Evolutionary conservation across 2,888 invertebrate species (phyloP).

Genomic region (Sepioteuthis lessoniana): DNA sequence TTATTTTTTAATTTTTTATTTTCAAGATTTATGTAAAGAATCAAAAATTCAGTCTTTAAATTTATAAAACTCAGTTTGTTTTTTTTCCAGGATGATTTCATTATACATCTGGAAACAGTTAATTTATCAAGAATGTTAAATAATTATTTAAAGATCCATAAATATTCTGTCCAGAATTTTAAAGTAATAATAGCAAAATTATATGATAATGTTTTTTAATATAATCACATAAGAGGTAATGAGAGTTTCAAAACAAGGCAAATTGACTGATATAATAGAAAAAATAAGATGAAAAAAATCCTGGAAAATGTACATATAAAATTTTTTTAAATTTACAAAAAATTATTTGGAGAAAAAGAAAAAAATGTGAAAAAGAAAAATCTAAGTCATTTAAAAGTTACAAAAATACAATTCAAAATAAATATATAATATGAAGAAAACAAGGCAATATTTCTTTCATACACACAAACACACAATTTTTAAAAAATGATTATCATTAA

Average conservation of each 20-base stretch:
- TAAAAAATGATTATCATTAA: not conserved
- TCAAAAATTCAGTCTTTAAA: not conserved
- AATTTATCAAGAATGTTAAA: not conserved
- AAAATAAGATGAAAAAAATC: not conserved
- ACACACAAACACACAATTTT: too few species aligned
- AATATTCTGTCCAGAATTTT: slow-evolving; percentile 10
- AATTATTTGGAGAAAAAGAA: not conserved
- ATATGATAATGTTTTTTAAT: not conserved
- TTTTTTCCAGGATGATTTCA: not conserved
- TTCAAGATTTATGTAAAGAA: not conserved
- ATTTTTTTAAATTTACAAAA: not conserved
- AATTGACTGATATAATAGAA: not conserved
- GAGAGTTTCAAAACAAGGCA: not conserved
- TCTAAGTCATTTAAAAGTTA: not conserved
- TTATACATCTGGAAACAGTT: not conserved
- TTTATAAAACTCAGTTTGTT: not conserved
- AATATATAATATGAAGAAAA: not conserved
- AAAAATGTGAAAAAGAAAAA: not conserved
- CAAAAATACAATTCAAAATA: slow-evolving; percentile 1
- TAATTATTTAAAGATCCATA: not conserved
- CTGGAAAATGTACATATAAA: not conserved
- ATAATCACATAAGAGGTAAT: not conserved
- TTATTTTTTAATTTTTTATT: not conserved
- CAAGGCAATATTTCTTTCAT: slow-evolving; percentile 24
- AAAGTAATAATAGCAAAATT: not conserved